Evolutionary conservation across 2,113 vertebrate genomes (phyloP), one percentile per base, ranked within the genome.

Genomic region (Lophius piscatorius): DNA sequence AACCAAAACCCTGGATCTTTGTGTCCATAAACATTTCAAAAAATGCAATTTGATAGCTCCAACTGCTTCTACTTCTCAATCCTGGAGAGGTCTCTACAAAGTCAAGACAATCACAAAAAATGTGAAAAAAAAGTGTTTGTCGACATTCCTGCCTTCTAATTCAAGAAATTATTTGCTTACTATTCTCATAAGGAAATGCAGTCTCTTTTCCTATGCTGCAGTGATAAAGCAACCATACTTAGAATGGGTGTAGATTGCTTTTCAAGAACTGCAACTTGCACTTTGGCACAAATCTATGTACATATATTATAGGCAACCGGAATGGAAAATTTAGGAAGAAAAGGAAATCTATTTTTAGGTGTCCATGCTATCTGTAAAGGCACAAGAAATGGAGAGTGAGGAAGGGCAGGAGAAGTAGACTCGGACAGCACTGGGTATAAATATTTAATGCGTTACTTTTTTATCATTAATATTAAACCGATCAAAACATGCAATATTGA

Each of bases 371-470:
- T 60, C 57, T 76, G 42, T 56, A 62, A 3, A 26, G 47, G 31
- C 54, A 45, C 34, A 34, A 11, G 20, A 50, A 35, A 42, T 0
- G 17, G 18, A 34, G 34, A 36, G 26, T 24, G 23, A 24, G 21
- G 8, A 44, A 57, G 56, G 57, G 47, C 2, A 9, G 34, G 62
- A 55, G 66, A 17, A 49, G 46, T 10, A 21, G 66, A 75, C 81
- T 78, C 12, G 57, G 80, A 77, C 80, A 69, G 76, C 29, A 46
- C 55, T 69, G 66, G 58, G 52, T 40, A 83, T 90, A 61, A 85
- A 92, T 91, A 83, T 87, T 90, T 90, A 52, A 91, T 87, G 77
- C 21, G 81, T 83, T 88, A 86, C 86, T 88, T 89, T 88, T 90
- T 86, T 72, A 74, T 68, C 71, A 82, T 81, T 79, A 87, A 89